A percentile compares a stretch with the other conserved stretches of the same genome.
Conservation (phyloP, 1,140 invertebrate genomes). For the Drosophila lacteicornis region DNA sequence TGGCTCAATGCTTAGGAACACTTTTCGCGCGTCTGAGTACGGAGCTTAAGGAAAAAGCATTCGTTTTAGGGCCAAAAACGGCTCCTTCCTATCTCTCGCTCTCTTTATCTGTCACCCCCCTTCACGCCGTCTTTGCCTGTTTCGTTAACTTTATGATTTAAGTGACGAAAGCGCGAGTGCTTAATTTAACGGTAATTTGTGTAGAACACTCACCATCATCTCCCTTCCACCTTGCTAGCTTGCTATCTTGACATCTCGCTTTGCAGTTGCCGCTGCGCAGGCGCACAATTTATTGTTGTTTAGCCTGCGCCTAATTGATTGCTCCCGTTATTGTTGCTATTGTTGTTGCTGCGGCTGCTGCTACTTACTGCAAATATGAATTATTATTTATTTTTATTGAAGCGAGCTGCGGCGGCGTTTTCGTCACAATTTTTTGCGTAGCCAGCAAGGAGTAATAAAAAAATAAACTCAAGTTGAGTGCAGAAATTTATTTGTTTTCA, state of each 20-base stretch:
- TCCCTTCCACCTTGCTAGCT: constrained; percentile 2
- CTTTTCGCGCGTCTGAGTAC: no score
- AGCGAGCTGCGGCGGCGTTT: constrained; percentile 52
- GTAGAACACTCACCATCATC: constrained; percentile 39
- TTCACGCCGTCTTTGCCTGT: not conserved
- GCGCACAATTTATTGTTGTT: constrained; percentile 73
- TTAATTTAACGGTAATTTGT: constrained; percentile 77
- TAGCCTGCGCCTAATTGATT: constrained; percentile 69
- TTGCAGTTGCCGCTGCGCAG: constrained; percentile 45
- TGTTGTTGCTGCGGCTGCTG: constrained; percentile 26
- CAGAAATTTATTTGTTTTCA: constrained; percentile 69
- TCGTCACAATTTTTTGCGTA: constrained; percentile 61
- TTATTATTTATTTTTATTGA: constrained; percentile 80
- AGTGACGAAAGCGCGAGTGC: constrained; percentile 52
- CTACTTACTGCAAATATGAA: constrained; percentile 74
- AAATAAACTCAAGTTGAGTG: constrained; percentile 50
- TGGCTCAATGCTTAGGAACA: no score
- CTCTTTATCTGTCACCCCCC: no score
- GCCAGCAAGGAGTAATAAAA: constrained; percentile 39
- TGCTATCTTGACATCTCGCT: constrained; percentile 1
- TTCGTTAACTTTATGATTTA: constrained; percentile 38
- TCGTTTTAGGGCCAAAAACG: no score
- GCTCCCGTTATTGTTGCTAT: constrained; percentile 35
- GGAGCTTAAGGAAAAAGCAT: no score
- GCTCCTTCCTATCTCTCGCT: no score